These are phyloP conservation scores for Gisinianus flammeolus DNA, from an alignment of 2,888 invertebrate species.

Conservation along the genomic window DNA sequence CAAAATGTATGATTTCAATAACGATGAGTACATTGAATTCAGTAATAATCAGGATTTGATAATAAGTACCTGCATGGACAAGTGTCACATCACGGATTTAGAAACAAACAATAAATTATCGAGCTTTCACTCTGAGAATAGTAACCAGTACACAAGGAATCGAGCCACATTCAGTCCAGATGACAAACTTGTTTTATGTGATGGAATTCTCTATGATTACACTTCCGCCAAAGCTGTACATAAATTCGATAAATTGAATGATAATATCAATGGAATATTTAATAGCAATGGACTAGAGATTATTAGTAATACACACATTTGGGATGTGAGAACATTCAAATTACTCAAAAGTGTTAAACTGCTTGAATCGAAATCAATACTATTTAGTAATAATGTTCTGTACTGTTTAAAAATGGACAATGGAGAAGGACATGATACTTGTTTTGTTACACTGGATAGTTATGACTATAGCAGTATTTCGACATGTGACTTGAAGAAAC, in stretches of 20 bases:
- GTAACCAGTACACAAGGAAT: slow-evolving; percentile 93
- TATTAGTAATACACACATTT: slow-evolving; percentile 97
- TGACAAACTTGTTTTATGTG: slow-evolving; percentile 92
- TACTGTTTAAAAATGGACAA: slow-evolving; percentile 85
- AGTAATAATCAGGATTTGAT: slow-evolving; percentile 72
- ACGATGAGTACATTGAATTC: slow-evolving; percentile 91
- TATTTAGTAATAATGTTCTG: slow-evolving; percentile 87
- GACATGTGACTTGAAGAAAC: slow-evolving; percentile 38
- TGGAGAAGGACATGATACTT: slow-evolving; percentile 77
- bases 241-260: slow-evolving; percentile 97
- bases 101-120: slow-evolving; percentile 76
- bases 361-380: slow-evolving; percentile 86
- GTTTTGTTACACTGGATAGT: slow-evolving; percentile 93
- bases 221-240: slow-evolving; percentile 86
- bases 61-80: slow-evolving; percentile 54
- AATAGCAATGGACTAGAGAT: slow-evolving; percentile 96
- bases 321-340: slow-evolving; percentile 96
- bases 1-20: slow-evolving; percentile 63
- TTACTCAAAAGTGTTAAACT: slow-evolving; percentile 91
- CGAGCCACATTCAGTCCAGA: slow-evolving; percentile 91
- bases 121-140: slow-evolving; percentile 78
- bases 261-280: slow-evolving; percentile 91
- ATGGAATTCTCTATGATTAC: slow-evolving; percentile 95
- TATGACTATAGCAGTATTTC: slow-evolving; percentile 88
- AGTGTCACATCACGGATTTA: slow-evolving; percentile 76